Base-by-base conservation (phyloP, 1,140 invertebrate species). In the Panulirus ornatus region DNA sequence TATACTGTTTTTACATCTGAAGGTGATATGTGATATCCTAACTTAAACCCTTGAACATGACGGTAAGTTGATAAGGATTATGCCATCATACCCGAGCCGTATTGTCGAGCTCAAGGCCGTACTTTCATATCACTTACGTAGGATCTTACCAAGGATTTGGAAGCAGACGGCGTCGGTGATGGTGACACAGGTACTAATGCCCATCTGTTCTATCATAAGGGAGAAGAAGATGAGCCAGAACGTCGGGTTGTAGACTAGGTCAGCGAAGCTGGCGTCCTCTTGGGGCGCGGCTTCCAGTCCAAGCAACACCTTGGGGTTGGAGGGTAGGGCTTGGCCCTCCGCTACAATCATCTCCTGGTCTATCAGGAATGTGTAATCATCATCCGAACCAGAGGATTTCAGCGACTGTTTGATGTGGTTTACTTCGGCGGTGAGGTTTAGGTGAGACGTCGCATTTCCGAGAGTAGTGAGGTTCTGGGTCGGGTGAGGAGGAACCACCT, bases 101-200 rank as follows among this genome's bases (percentile, higher is more conserved):
- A n/a, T n/a, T n/a, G n/a, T n/a, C n/a, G n/a, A n/a, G n/a, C n/a
- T n/a, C n/a, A n/a, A n/a, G n/a, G n/a, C n/a, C n/a, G n/a, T n/a
- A n/a, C n/a, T n/a, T n/a, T n/a, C n/a, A n/a, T n/a, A n/a, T n/a
- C n/a, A n/a, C n/a, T n/a, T n/a, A n/a, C n/a, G n/a, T n/a, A 6
- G n/a, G n/a, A 11, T 36, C 70, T 81, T 70, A 79, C 86, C 86
- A 27, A 88, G 76, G 54, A 88, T 88, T 38, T 88, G 86, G 40
- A 88, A 81, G 54, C 86, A 88, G 11, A 88, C 86, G 40, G 86
- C 54, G 51, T 88, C 86, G 22, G 86, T 11, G 76, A 88, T 88
- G 76, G 66, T 88, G 14, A 81, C 47, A 42, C 86, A 81, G 5
- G 54, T 81, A 38, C 34, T 88, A 54, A 70, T 42, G 5, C 86